These are phyloP conservation scores for Pseudochirops cupreus DNA, from an alignment of 2,797 vertebrate species.

Conservation along the genomic window DNA sequence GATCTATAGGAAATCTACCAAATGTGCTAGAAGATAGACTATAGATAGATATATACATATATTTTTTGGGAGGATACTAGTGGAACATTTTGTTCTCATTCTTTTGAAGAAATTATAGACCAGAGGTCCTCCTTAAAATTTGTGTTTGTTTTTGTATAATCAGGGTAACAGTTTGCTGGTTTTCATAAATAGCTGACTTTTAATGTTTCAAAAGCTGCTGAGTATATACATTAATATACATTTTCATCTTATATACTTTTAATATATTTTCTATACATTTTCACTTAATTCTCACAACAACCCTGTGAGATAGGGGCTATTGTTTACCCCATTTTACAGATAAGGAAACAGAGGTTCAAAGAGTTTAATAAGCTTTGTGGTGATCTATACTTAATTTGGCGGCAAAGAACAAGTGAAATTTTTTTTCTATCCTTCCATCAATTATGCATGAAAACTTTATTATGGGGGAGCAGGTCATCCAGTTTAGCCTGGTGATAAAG, in stretches of 20 bases:
- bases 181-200: not conserved
- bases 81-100: not conserved
- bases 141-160: not conserved
- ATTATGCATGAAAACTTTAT: slow-evolving; percentile 3
- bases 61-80: not conserved
- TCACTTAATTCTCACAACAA: not conserved
- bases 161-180: not conserved
- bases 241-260: not conserved
- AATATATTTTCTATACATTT: not conserved
- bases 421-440: not conserved
- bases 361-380: not conserved
- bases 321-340: not conserved
- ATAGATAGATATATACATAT: no score
- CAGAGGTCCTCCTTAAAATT: not conserved
- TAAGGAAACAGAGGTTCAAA: no score
- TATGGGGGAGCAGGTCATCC: slow-evolving; percentile 3
- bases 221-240: not conserved
- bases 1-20: not conserved
- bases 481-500: not conserved
- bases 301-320: not conserved
- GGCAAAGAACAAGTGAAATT: not conserved
- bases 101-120: not conserved
- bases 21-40: not conserved
- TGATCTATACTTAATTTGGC: slow-evolving; percentile 2
- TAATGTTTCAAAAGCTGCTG: not conserved